Evolutionary conservation across 2,797 vertebrate genomes (phyloP).

Genomic region (Lepidocolaptes lacrymiger): DNA sequence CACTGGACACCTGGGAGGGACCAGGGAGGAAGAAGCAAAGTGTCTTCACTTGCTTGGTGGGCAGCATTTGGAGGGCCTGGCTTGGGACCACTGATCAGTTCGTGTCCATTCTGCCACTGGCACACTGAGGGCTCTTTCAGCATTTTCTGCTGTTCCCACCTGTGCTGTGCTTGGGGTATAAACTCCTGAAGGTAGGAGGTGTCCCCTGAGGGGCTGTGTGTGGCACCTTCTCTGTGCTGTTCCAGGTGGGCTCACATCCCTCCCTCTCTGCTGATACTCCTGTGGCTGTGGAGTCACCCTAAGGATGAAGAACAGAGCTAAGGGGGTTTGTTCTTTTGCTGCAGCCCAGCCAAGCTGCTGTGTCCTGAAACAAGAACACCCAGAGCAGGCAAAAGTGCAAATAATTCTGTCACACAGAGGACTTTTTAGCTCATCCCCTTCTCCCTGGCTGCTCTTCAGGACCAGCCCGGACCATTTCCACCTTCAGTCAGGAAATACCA

Average conservation of each 20-base stretch:
- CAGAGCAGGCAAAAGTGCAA: neutral
- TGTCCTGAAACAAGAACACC: neutral
- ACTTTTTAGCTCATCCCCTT: neutral
- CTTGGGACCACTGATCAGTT: neutral
- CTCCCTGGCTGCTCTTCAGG: neutral
- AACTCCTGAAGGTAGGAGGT: neutral
- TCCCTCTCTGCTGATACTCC: neutral
- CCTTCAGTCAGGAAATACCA: neutral
- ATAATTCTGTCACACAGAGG: neutral
- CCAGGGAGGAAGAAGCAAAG: neutral
- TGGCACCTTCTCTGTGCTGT: neutral
- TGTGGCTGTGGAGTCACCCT: neutral
- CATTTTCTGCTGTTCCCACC: neutral
- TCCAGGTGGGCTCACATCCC: neutral
- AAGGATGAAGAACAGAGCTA: neutral
- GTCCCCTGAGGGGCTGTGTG: neutral
- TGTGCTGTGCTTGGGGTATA: neutral
- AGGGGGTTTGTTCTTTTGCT: neutral
- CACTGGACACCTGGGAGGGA: neutral
- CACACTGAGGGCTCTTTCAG: neutral
- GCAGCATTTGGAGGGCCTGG: neutral
- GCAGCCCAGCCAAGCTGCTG: neutral
- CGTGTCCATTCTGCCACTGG: fast-evolving
- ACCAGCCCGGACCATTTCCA: neutral
- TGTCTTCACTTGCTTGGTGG: neutral